Percentiles rank a stretch among this genome's conserved stretches.
These are phyloP conservation scores for Xyliphius kryptos DNA, from an alignment of 2,113 vertebrate species.

Conservation along the genomic window DNA sequence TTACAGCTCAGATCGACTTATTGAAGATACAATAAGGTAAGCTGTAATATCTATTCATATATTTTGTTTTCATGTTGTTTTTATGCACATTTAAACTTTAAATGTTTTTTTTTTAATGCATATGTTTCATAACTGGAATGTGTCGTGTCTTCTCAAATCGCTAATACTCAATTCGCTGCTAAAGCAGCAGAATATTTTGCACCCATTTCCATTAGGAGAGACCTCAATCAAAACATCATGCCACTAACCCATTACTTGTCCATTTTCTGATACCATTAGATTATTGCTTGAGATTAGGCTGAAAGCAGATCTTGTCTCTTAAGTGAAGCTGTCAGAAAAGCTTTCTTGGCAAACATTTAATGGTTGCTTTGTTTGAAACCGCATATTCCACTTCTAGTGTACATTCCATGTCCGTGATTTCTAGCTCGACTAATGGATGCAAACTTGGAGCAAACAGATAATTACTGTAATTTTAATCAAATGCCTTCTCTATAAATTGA, in stretches of 20 bases:
- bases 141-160: not conserved
- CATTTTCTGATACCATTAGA: slow-evolving; percentile 33
- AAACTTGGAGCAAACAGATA: no score
- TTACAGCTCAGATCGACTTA: slow-evolving; percentile 70
- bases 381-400: slow-evolving; percentile 13
- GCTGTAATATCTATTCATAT: slow-evolving; percentile 6
- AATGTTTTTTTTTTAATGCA: not conserved
- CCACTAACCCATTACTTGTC: slow-evolving; percentile 37
- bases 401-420: not conserved
- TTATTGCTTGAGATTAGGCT: slow-evolving; percentile 20
- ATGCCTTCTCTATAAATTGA: no score
- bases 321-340: slow-evolving; percentile 29
- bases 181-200: slow-evolving; percentile 23
- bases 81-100: no score
- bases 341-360: slow-evolving; percentile 32
- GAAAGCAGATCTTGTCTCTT: slow-evolving; percentile 35
- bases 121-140: not conserved
- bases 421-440: slow-evolving; percentile 18
- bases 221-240: slow-evolving; percentile 25
- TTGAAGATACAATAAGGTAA: slow-evolving; percentile 99
- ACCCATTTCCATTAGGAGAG: slow-evolving; percentile 16
- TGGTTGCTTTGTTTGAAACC: slow-evolving; percentile 28
- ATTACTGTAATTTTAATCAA: not conserved
- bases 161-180: slow-evolving; percentile 1
- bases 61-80: not conserved